Evolutionary conservation across 2,888 invertebrate species (phyloP), one percentile per base, ranked within the genome.

Genomic region (Andrena chrysosceles): DNA sequence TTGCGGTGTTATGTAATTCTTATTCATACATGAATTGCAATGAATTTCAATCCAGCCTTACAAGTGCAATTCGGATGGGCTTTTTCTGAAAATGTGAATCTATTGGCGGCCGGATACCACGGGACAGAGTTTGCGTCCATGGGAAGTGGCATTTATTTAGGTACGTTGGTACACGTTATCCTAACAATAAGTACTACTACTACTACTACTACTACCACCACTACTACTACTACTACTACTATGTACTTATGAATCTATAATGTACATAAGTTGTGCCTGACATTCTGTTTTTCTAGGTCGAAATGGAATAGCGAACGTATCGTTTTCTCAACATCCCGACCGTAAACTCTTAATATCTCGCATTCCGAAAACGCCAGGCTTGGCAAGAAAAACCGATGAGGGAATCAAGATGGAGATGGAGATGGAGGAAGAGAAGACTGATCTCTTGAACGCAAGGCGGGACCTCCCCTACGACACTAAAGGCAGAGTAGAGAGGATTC

Each of bases 91-190:
- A 91, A 94, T 4, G 94, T 94, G 0, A 95, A 95, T 85, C 89
- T 95, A 1, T 89, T 95, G 13, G 94, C 94, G 1, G 90, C 95
- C 0, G 95, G 95, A 26, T 93, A 95, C 74, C 94, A 95, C 75
- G 77, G 88, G 1, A 94, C 94, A 0, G n/a, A 54, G 0, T 70
- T 60, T 6, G 93, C 93, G 1, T 92, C 89, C 68, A 87, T 94
- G 6, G 95, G 95, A 16, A 95, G 95, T 80, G 95, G 95, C 4
- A 94, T 96, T 56, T 95, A 94, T 88, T 76, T 90, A 33, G 93
- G 93, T 88, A 79, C 29, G 49, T 63, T 23, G 2, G 56, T 10
- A 59, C 1, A n/a, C 10, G 6, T 2, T 10, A 26, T 35, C 13
- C 20, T 10, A 35, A n/a, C n/a, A n/a, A n/a, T n/a, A n/a, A 20